Base-by-base conservation (phyloP, 2,797 vertebrate genomes). In the Onychomys torridus region DNA sequence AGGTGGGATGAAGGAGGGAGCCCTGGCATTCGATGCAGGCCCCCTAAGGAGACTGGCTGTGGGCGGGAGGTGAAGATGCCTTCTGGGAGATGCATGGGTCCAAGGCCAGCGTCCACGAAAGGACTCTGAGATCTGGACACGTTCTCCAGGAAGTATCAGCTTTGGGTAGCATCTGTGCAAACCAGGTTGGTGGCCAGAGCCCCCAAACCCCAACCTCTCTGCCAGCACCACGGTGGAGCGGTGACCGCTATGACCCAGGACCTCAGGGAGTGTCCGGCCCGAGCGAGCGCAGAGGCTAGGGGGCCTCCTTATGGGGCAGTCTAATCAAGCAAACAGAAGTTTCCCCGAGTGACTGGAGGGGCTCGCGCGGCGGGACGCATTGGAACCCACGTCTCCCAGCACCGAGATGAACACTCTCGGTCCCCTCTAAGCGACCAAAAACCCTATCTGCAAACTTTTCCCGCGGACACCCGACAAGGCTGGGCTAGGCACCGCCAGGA, bases 361-460 rank as follows among this genome's bases (percentile, higher is more conserved):
- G 25, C 25, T 37, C 37, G 11, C 63, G 21, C n/a, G 71, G 29
- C 37, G 63, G 49, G 43, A n/a, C 21, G 63, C 76, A 9, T 67
- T 34, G 0, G 71, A 92, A 29, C 40, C 73, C 7, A 2, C 59
- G 61, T n/a, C 57, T 43, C 85, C 59, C 55, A 2, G 88, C 88
- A 86, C 65, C 2, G 46, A 71, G 46, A 46, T 6, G 19, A 52
- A 40, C 19, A 65, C 23, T 43, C 40, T 43, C 2, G 40, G 65
- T 55, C 29, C 37, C 86, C 55, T 19, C 19, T n/a, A 25, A 63
- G 87, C 43, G 23, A 65, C 32, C 43, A 17, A 52, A 59, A 89
- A 32, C 37, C 34, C 27, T 59, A 52, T 67, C 79, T 40, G 52
- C 86, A 96, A 98, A 98, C 97, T 98, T 98, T 98, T 97, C 86